Evolutionary conservation across 1,140 invertebrate species (phyloP), one percentile per base, ranked within the genome.

Genomic region (Bradynema listronoti): DNA sequence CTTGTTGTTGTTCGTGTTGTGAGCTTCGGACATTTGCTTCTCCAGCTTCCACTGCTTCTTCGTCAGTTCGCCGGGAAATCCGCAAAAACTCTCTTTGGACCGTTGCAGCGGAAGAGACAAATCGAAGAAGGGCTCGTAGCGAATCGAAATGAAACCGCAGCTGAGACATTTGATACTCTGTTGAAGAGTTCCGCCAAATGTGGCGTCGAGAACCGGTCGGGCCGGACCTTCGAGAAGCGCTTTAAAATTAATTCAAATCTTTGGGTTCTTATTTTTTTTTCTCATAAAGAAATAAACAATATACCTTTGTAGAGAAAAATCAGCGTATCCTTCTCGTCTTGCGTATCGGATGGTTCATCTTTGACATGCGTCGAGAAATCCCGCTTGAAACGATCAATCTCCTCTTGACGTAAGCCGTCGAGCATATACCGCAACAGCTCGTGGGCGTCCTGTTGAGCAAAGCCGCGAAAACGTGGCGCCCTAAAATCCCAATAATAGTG

Each of bases 361-460:
- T 46, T 19, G 9, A n/a, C 22, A 33, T 24, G 30, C 72, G 74
- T 60, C n/a, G 80, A 59, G 52, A 83, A 78, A 6, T 74, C 80
- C 33, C 63, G 33, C 61, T 68, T 63, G 34, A 70, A 58, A 1
- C 75, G 58, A 24, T 60, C 66, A 7, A 84, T 78, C 74, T 86
- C 85, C 68, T 85, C 84, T 36, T 71, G 81, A 65, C 87, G 83
- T 49, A 93, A 86, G 59, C 85, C 85, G 78, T 95, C 90, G 27
- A 95, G 78, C 29, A 95, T 80, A 81, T 91, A 88, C 53, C 91
- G 72, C 6, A 98, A 81, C 49, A 96, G 79, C 79, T 98, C 93
- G 75, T 97, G 93, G 7, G 91, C 86, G 80, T 98, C 93, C 75
- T 97, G 92, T 78, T 97, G 92, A 67, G 90, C 87, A 27, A 86